phyloP scores from a whole-genome alignment of 2,888 invertebrate species.

The Geophilus truncorum region DNA sequence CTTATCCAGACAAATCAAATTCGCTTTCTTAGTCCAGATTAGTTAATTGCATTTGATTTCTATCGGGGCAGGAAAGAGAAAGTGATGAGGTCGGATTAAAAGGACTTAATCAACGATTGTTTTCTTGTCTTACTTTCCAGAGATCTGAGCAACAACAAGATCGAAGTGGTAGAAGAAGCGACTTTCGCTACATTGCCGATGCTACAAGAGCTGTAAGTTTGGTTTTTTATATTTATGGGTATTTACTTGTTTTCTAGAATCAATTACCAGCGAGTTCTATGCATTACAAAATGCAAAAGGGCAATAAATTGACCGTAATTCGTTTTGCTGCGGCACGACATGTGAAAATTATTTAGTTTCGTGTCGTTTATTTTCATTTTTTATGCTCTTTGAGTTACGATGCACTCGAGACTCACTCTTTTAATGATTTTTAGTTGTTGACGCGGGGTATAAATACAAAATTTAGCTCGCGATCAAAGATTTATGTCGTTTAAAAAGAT shows the following conservation, averaged over 20 bases:
- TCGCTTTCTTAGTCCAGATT: background rate
- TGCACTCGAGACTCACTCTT: background rate
- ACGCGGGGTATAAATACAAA: background rate
- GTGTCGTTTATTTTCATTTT: background rate
- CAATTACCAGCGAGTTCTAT: background rate
- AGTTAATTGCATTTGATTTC: background rate
- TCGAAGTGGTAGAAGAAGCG: constrained; percentile 53
- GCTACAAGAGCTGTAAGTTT: constrained; percentile 69
- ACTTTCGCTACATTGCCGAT: constrained; percentile 61
- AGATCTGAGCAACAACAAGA: constrained; percentile 62
- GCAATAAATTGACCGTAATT: background rate
- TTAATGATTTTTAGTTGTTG: background rate
- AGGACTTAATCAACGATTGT: constrained; percentile 43
- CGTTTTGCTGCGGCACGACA: background rate
- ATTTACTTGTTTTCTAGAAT: background rate
- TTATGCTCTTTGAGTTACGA: background rate
- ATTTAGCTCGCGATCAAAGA: background rate
- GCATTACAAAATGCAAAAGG: background rate
- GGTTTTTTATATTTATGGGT: background rate
- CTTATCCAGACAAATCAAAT: background rate
- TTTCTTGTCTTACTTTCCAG: constrained; percentile 54
- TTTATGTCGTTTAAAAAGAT: background rate
- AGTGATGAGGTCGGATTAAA: background rate
- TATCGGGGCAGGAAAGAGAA: background rate
- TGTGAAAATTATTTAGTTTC: background rate